A percentile compares a stretch with the other conserved stretches of the same genome.
phyloP scores from a whole-genome alignment of 2,888 invertebrate genomes.

The Nemapogon koenigi region DNA sequence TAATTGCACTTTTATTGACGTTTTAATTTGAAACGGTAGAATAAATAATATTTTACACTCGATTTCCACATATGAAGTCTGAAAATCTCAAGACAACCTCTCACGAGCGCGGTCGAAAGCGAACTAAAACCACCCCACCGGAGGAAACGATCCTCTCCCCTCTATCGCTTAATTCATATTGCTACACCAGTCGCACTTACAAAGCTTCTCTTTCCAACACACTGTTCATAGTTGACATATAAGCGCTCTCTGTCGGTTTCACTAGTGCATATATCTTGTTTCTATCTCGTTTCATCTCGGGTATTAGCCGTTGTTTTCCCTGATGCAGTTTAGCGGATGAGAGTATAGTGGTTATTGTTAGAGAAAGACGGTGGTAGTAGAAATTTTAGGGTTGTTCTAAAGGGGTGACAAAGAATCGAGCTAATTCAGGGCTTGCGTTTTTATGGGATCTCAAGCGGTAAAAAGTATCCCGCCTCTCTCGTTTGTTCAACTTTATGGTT shows the following conservation, averaged over 20 bases:
- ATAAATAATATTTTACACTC: no score
- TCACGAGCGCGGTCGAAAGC: constrained; percentile 50
- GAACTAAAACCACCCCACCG: constrained; percentile 61
- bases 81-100: no score
- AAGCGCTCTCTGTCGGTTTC: constrained; percentile 56
- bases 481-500: constrained; percentile 60
- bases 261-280: constrained; percentile 63
- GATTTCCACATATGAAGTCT: no score
- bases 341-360: constrained; percentile 65
- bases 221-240: constrained; percentile 49
- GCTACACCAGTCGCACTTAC: constrained; percentile 46
- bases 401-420: constrained; percentile 64
- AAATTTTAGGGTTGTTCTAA: constrained; percentile 60
- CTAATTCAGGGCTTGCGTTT: constrained; percentile 63
- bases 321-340: constrained; percentile 64
- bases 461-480: constrained; percentile 65
- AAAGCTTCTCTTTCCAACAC: constrained; percentile 45
- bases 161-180: constrained; percentile 57
- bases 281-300: constrained; percentile 65
- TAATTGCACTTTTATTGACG: no score
- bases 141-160: constrained; percentile 61
- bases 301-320: constrained; percentile 62
- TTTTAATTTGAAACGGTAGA: no score
- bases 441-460: constrained; percentile 59
- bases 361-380: constrained; percentile 63